Evolutionary conservation across 2,888 invertebrate species (phyloP).

Genomic region (Lithophane socia): DNA sequence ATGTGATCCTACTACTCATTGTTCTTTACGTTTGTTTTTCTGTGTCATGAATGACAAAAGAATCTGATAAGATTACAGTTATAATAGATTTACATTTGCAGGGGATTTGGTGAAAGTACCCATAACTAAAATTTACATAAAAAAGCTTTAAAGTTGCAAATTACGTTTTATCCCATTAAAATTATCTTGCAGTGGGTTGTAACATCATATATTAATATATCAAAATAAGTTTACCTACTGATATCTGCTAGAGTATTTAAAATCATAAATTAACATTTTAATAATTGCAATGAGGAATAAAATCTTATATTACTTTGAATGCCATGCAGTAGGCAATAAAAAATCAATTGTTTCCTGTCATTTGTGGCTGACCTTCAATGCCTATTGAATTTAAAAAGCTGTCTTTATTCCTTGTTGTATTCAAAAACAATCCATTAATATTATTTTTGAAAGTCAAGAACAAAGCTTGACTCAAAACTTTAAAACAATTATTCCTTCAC

Average conservation of each 20-base stretch:
- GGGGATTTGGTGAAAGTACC: slow-evolving; percentile 59
- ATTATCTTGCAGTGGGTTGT: slow-evolving; percentile 17
- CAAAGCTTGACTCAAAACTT: background rate
- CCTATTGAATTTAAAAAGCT: slow-evolving; percentile 1
- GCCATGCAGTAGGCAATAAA: background rate
- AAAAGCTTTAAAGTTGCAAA: slow-evolving; percentile 17
- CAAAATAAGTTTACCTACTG: background rate
- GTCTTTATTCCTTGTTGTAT: background rate
- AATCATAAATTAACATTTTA: background rate
- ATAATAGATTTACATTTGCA: slow-evolving; percentile 32
- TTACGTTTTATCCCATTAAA: slow-evolving; percentile 19
- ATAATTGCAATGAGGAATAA: background rate
- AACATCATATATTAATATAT: slow-evolving; percentile 2
- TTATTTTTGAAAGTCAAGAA: background rate
- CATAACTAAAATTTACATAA: slow-evolving; percentile 41
- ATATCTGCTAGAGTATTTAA: background rate
- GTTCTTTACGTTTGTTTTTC: slow-evolving; percentile 49
- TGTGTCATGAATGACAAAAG: slow-evolving; percentile 58
- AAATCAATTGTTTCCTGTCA: slow-evolving; percentile 8
- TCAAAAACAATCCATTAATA: background rate
- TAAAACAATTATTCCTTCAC: background rate
- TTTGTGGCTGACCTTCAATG: slow-evolving; percentile 1
- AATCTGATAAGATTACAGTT: slow-evolving; percentile 26
- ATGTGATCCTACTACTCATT: slow-evolving; percentile 62
- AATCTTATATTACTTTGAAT: background rate